phyloP scores from a whole-genome alignment of 2,797 vertebrate species.

The Silurus lanzhouensis region DNA sequence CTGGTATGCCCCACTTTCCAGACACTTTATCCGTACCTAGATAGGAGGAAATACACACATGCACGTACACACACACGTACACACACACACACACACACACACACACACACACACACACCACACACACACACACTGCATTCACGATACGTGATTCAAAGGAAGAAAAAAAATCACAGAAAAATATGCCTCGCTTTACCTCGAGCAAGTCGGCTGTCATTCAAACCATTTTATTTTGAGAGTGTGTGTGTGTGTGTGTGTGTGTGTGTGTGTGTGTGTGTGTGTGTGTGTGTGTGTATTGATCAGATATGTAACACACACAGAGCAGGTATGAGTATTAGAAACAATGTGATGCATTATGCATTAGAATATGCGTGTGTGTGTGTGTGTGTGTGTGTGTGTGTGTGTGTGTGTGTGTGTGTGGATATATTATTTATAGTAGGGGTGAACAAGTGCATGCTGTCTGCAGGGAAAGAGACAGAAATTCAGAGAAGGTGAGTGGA shows the following conservation, averaged over 20 bases:
- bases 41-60: background rate
- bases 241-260: background rate
- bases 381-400: conserved; percentile 23
- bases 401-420: conserved; percentile 23
- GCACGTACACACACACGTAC: too few species aligned
- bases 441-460: conserved; percentile 52
- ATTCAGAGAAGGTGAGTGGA: background rate
- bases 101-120: background rate
- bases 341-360: conserved; percentile 45
- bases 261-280: too few species aligned
- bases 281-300: background rate
- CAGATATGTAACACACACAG: conserved; percentile 21
- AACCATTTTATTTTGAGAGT: background rate
- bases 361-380: conserved; percentile 30
- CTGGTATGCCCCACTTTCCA: background rate
- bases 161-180: background rate
- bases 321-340: conserved; percentile 21
- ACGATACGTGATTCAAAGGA: background rate
- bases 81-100: background rate
- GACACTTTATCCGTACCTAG: background rate
- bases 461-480: conserved; percentile 2
- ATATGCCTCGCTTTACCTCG: background rate
- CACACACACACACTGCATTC: background rate
- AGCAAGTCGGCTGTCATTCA: background rate
- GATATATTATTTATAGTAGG: conserved; percentile 51